Evolutionary conservation across 2,888 invertebrate species (phyloP), one percentile per base, ranked within the genome.

Genomic region (Trissoscelio sp.): DNA sequence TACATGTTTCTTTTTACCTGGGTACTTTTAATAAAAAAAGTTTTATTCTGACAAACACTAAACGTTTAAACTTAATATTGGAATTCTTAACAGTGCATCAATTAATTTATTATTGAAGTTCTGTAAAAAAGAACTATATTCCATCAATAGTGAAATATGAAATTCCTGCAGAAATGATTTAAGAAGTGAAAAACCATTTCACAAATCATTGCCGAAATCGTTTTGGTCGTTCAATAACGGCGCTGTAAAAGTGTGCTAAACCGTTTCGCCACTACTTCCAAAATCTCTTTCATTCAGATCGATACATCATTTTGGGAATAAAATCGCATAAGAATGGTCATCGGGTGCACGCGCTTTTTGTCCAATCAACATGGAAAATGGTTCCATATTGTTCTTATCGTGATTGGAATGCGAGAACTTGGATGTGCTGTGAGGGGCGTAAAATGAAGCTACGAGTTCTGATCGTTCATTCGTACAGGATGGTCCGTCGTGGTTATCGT

Each of bases 361-460:
- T 75, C 16, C 44, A 75, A 75, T 77, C 67, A 77, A 53, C 67
- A 60, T 60, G 37, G 64, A 66, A 73, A 67, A 67, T 73, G 58
- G 72, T 60, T 58, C 37, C 67, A 53, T 69, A 73, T 79, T 73
- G 79, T 79, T 69, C 58, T 74, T 67, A 66, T 58, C 70, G 70
- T 70, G 74, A 75, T 82, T 66, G 70, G 79, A 70, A 82, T 82
- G 70, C 51, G 60, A 22, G 53, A 64, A 73, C 42, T 74, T 66
- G 69, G 16, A 55, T 57, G 57, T 42, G 46, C 48, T 37, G 53
- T 31, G 37, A 34, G 55, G 70, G 62, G 73, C 60, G 66, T 64
- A 79, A 75, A 79, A 79, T 79, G 28, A 72, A 75, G 72, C 72
- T 51, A 66, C 69, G 72, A 48, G 44, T 62, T 70, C 67, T 48